Evolutionary conservation across 2,113 vertebrate genomes (phyloP), one percentile per base, ranked within the genome.

Genomic region (Megalops atlanticus): DNA sequence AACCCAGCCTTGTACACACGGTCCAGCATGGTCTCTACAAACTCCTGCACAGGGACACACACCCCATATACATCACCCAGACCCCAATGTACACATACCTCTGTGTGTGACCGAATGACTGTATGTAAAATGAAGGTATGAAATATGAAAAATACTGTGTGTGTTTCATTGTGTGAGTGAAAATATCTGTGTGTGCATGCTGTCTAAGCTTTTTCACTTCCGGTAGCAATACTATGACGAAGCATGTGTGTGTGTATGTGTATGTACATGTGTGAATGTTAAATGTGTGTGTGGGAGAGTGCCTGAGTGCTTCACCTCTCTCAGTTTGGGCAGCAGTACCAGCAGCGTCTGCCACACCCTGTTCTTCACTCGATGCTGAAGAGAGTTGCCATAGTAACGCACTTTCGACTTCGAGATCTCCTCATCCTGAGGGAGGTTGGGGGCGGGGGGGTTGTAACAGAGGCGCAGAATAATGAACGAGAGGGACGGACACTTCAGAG

Each of bases 291-390:
- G 43, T 49, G n/a, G 16, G 7, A 33, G 12, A 36, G n/a, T 54
- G 39, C 41, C 15, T 14, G 11, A 27, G 43, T 40, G 18, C 70
- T 83, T 85, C 79, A 98, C 98, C 96, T 94, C 89, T 84, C 89
- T 90, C 75, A 98, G 92, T 84, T 94, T 95, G 12, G 95, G 96
- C 83, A 98, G 92, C 80, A 99, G 86, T 40, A 98, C 85, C 2
- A 99, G 85, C 75, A 99, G 89, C 0, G 93, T 94, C 92, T 99
- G 98, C 98, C 98, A 99, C 0, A 95, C 78, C 2, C 98, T 84
- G 89, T 96, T 99, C 93, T 98, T 97, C 83, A 96, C 86, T 79
- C 97, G 93, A 79, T 99, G 97, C 27, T 97, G 96, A n/a, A 97
- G 91, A 58, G 98, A 99, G 90, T 99, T 99, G 77, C 92, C 93